These are phyloP conservation scores for Rhinella marina DNA, from an alignment of 2,797 vertebrate genomes.

Conservation along the genomic window DNA sequence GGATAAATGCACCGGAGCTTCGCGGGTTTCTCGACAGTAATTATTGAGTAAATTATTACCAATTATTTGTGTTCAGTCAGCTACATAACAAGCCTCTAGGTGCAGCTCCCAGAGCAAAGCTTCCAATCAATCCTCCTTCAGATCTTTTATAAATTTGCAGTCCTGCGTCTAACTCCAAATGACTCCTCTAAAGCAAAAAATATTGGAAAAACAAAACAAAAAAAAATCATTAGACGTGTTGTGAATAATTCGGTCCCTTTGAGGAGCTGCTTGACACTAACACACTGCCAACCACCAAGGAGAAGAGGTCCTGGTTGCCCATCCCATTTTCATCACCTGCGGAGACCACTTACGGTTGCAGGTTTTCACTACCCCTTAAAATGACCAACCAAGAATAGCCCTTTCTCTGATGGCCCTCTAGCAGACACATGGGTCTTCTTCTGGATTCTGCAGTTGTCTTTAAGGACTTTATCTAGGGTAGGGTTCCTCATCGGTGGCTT, in stretches of 20 bases:
- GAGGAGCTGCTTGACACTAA: too few relatives aligned
- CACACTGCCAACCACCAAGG: too few relatives aligned
- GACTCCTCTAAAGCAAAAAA: background rate
- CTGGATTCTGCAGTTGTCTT: too few relatives aligned
- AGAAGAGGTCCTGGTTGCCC: too few relatives aligned
- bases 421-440: too few relatives aligned
- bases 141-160: background rate
- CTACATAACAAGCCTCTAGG: constrained; percentile 14
- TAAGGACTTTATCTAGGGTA: too few relatives aligned
- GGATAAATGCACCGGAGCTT: background rate
- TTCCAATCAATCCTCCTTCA: background rate
- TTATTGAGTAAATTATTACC: constrained; percentile 18
- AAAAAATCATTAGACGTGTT: background rate
- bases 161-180: background rate
- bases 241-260: background rate
- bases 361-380: too few relatives aligned
- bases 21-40: background rate
- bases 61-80: constrained; percentile 16
- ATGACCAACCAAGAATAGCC: too few relatives aligned
- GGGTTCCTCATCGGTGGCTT: too few relatives aligned
- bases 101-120: background rate
- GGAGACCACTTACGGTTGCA: too few relatives aligned
- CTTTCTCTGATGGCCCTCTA: too few relatives aligned
- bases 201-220: background rate
- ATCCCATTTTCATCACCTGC: too few relatives aligned